A percentile compares a stretch with the other conserved stretches of the same genome.
phyloP scores from a whole-genome alignment of 1,140 invertebrate species.

The Rhynchophorus ferrugineus region DNA sequence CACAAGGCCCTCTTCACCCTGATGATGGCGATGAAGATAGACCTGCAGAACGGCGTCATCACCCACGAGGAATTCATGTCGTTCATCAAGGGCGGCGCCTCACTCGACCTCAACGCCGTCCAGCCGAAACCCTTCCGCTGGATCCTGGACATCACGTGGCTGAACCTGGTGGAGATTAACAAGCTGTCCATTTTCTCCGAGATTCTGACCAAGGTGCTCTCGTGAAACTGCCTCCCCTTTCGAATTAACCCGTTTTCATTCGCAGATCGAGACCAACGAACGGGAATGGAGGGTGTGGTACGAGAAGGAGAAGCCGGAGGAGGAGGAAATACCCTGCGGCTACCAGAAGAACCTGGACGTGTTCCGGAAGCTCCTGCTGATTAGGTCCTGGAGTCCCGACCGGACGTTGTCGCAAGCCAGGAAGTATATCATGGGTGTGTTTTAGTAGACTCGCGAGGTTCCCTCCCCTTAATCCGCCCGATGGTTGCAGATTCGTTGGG shows the following conservation, averaged over 20 bases:
- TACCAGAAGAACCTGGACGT: slow-evolving; percentile 83
- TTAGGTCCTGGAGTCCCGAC: slow-evolving; percentile 93
- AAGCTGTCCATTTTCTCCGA: slow-evolving; percentile 77
- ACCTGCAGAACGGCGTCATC: slow-evolving; percentile 73
- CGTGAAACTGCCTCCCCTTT: too few species aligned
- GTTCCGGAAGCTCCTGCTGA: slow-evolving; percentile 81
- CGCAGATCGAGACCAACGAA: slow-evolving; percentile 77
- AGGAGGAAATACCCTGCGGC: slow-evolving; percentile 84
- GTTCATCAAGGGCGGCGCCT: slow-evolving; percentile 94
- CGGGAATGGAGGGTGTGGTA: slow-evolving; percentile 91
- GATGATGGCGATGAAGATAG: slow-evolving; percentile 94
- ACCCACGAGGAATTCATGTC: slow-evolving; percentile 90
- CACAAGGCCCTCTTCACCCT: slow-evolving; percentile 90
- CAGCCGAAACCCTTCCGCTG: slow-evolving; percentile 88
- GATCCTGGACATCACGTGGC: slow-evolving; percentile 94
- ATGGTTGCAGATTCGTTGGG: slow-evolving; percentile 75
- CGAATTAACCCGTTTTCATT: slow-evolving; percentile 17
- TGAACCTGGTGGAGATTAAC: slow-evolving; percentile 92
- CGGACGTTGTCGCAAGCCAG: slow-evolving; percentile 88
- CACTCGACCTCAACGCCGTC: slow-evolving; percentile 87
- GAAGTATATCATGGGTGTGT: slow-evolving; percentile 74
- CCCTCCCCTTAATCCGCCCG: too few species aligned
- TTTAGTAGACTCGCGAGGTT: too few species aligned
- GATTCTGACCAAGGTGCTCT: slow-evolving; percentile 73
- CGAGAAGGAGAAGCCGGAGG: slow-evolving; percentile 88